Base-by-base conservation (phyloP, 2,888 invertebrate species). In the Apamea anceps region DNA sequence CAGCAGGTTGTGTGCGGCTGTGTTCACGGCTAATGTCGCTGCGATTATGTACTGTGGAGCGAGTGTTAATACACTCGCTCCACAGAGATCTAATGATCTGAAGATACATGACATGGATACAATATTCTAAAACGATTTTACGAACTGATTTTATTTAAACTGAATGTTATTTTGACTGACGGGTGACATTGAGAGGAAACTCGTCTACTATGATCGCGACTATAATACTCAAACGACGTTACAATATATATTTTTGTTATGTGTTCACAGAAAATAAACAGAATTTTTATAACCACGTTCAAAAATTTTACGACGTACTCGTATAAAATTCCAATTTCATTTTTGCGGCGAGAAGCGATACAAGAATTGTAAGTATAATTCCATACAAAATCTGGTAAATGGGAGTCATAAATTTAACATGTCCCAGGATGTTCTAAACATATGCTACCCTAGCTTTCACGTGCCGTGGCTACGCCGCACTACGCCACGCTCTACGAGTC, bases 401-500 rank as follows among this genome's bases (percentile, higher is more conserved):
- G 80, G 75, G 68, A 51, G 78, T 82, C 80, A 86, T 90, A 90
- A 88, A 89, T 90, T 75, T 42, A 57, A 62, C 62, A 51, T 89
- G 80, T 89, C 89, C 82, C 78, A 82, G 82, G 81, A 89, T 79
- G 79, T 85, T 84, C 86, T 80, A 73, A 85, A 81, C 85, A 81
- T 84, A 85, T 80, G 90, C 84, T 79, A 85, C 91, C 87, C 90
- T 91, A 91, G 84, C 82, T 72, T 85, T 90, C 86, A 85, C 88
- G 90, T 90, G 82, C 81, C 82, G 89, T 87, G 84, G 89, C 88
- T 88, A 89, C 89, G 86, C 77, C 79, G 87, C 88, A 85, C 84
- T 88, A 89, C 90, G 87, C 77, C 86, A 87, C 88, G 91, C 85
- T 89, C 92, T 90, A 90, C 91, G 91, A 88, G 89, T 87, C 89